Base-by-base conservation (phyloP, 2,888 invertebrate genomes). In the Ennomos quercinarius region DNA sequence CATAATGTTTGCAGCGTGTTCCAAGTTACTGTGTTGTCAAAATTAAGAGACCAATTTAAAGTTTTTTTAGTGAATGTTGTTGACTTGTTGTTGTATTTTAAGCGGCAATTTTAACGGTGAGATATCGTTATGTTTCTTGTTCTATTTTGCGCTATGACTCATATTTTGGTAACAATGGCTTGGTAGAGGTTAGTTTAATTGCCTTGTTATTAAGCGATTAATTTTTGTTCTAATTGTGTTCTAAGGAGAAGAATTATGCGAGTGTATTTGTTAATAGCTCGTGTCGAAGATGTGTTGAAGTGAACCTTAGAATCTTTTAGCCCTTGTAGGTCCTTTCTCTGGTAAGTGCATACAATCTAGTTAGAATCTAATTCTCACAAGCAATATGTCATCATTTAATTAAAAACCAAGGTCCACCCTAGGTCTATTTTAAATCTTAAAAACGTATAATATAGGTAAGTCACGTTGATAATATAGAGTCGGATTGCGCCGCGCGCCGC, bases 31-130 rank as follows among this genome's bases (percentile, higher is more conserved):
- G 37, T 51, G 52, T 12, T 38, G 34, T 39, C 34, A 38, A 45
- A 51, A 9, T 12, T 52, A 17, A 10, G 8, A 52, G 34, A 13
- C 11, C 13, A 10, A 40, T 35, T 12, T 13, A 50, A 55, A 50
- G 47, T 56, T 61, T 51, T 56, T 34, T 40, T 37, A 67, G 66
- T 66, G 61, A 60, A 57, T 73, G 67, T 67, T 61, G 55, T 50
- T 46, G 44, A 64, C 67, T 67, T 61, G 55, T 50, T 46, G 44
- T 64, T 68, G 69, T 68, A 64, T 65, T 71, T 72, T 72, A 69
- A 73, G 83, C 83, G 81, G 80, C 70, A 83, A 83, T 78, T 82
- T 82, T 70, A 77, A 81, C 62, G 72, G 73, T 73, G 49, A 71
- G 63, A 56, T 57, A 40, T 44, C n/a, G 27, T n/a, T n/a, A 38